These are phyloP conservation scores for Paramuricea clavata DNA, from an alignment of 92 coral and sea anemone genomes.

Conservation along the genomic window DNA sequence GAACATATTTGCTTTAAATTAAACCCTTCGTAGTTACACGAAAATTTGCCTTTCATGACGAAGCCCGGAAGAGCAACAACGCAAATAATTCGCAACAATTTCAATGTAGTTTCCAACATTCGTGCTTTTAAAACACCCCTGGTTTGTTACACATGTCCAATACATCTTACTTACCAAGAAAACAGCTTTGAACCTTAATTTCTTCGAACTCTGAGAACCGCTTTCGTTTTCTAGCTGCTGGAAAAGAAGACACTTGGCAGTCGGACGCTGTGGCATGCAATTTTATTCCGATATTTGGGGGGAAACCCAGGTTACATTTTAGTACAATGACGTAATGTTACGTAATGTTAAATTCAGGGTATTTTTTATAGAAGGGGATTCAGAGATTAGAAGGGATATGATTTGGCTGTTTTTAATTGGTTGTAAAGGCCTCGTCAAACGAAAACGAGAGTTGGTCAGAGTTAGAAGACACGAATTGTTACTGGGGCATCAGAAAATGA, in stretches of 20 bases:
- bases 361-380: too few species aligned
- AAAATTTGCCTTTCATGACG: neutral
- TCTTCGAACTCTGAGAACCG: neutral
- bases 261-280: neutral
- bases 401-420: too few species aligned
- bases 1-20: neutral
- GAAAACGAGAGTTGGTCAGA: too few species aligned
- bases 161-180: neutral
- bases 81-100: neutral
- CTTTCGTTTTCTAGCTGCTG: neutral
- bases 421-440: too few species aligned
- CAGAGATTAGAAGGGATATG: too few species aligned
- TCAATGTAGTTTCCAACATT: neutral
- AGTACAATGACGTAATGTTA: slow-evolving; percentile 16
- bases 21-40: neutral
- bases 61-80: neutral
- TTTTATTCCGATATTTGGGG: neutral
- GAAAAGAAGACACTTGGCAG: neutral
- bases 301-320: neutral
- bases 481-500: too few species aligned
- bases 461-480: too few species aligned
- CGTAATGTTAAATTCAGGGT: slow-evolving; percentile 6
- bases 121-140: neutral
- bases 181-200: neutral
- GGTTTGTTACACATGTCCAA: neutral